Percentiles rank a stretch among this genome's conserved stretches.
Conservation (phyloP, 1,140 invertebrate genomes). For the Macrobrachium rosenbergii region DNA sequence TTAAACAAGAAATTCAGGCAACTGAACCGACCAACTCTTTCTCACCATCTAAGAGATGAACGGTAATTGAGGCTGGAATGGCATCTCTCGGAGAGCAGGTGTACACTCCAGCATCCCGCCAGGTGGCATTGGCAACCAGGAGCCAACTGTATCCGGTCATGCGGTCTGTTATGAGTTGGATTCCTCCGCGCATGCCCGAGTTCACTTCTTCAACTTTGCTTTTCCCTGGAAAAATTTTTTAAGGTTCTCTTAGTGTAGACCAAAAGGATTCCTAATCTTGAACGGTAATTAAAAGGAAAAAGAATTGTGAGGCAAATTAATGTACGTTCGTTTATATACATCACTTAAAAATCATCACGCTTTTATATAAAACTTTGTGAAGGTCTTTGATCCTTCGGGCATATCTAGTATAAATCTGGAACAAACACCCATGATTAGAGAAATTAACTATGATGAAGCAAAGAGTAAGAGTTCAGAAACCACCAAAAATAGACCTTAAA, state of each 20-base stretch:
- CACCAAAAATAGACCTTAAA: no score
- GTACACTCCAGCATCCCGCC: constrained; percentile 93
- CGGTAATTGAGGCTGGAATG: constrained; percentile 88
- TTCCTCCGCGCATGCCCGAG: constrained; percentile 13
- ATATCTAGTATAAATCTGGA: no score
- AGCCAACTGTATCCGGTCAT: constrained; percentile 35
- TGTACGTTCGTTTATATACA: no score
- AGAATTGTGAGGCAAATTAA: no score
- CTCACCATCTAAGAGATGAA: constrained; percentile 76
- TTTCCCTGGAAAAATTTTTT: background rate
- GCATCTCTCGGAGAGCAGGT: constrained; percentile 96
- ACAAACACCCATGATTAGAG: no score
- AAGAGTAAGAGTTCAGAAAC: no score
- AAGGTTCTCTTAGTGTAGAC: background rate
- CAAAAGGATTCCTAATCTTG: background rate
- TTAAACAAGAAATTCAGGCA: no score
- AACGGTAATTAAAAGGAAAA: no score
- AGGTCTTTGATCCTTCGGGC: no score
- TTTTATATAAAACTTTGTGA: no score
- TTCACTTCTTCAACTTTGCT: constrained; percentile 34
- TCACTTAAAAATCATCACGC: no score
- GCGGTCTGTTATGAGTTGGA: constrained; percentile 34
- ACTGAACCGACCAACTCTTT: background rate
- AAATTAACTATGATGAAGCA: no score
- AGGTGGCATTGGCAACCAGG: constrained; percentile 74